Percentiles rank a stretch among this genome's conserved stretches.
Conservation (phyloP, 2,888 invertebrate species). For the Parnassius glacialis region DNA sequence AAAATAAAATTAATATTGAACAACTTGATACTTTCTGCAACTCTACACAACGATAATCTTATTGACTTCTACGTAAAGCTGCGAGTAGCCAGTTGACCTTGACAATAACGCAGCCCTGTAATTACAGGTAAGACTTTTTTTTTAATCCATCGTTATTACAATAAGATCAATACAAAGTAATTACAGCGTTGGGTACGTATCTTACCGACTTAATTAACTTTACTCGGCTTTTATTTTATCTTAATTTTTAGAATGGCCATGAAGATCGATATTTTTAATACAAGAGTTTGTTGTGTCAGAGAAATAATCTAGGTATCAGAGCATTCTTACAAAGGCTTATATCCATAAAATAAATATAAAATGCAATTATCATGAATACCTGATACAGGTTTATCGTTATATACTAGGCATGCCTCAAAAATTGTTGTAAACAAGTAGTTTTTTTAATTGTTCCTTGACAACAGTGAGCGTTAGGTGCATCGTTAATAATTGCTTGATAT, state of each 20-base stretch:
- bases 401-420: no score
- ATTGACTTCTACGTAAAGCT: conserved; percentile 1
- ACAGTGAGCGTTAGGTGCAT: no score
- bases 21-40: neutral
- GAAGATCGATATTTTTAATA: no score
- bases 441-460: no score
- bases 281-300: no score
- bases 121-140: conserved; percentile 18
- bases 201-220: conserved; percentile 15
- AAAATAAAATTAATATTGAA: conserved; percentile 2
- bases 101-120: conserved; percentile 17
- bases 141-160: conserved; percentile 12
- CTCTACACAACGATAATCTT: neutral
- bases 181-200: conserved; percentile 1
- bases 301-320: no score
- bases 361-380: no score
- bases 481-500: no score
- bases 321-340: no score
- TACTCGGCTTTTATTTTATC: conserved; percentile 14
- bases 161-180: conserved; percentile 20
- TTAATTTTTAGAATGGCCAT: neutral
- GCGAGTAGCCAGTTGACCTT: conserved; percentile 20
- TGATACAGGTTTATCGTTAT: no score
- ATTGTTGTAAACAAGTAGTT: no score
- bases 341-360: no score